These are phyloP conservation scores for Rhabditoides inermis DNA, from an alignment of 2,888 invertebrate species.

Conservation along the genomic window DNA sequence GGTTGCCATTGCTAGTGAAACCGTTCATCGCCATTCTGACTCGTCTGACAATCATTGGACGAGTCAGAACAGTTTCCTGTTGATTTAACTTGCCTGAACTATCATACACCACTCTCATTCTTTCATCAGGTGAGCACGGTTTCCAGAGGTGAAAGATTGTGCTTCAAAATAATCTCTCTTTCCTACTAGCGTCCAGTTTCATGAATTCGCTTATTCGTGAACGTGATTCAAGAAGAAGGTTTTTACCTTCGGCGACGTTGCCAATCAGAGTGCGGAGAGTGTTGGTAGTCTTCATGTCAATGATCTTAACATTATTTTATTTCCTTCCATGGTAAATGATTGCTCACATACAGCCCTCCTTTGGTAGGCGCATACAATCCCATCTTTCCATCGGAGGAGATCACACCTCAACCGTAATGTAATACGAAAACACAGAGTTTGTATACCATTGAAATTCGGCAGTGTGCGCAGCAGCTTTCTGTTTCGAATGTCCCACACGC, in stretches of 20 bases:
- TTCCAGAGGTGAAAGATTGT: too few species aligned
- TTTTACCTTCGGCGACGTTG: constrained; percentile 77
- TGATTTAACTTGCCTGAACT: too few species aligned
- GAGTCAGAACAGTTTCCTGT: too few species aligned
- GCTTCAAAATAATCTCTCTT: too few species aligned
- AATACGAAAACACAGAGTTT: not conserved
- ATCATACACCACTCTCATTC: too few species aligned
- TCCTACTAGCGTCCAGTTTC: too few species aligned
- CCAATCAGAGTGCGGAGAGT: constrained; percentile 82
- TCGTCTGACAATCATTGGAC: too few species aligned
- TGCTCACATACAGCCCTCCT: constrained; percentile 71
- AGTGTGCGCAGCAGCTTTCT: constrained; percentile 28
- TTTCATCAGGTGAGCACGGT: too few species aligned
- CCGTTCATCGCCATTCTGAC: too few species aligned
- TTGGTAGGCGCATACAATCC: constrained; percentile 83
- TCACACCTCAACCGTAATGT: not conserved
- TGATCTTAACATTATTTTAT: constrained; percentile 55
- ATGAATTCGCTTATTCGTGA: too few species aligned
- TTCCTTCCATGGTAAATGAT: not conserved
- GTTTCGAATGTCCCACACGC: constrained; percentile 37
- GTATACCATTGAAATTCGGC: constrained; percentile 33
- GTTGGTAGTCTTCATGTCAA: constrained; percentile 78
- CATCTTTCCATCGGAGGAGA: constrained; percentile 63
- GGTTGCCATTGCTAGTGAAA: too few species aligned
- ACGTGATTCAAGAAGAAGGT: too few species aligned